Conservation (phyloP, 2,113 vertebrate genomes). For the Hippocampus zosterae region DNA sequence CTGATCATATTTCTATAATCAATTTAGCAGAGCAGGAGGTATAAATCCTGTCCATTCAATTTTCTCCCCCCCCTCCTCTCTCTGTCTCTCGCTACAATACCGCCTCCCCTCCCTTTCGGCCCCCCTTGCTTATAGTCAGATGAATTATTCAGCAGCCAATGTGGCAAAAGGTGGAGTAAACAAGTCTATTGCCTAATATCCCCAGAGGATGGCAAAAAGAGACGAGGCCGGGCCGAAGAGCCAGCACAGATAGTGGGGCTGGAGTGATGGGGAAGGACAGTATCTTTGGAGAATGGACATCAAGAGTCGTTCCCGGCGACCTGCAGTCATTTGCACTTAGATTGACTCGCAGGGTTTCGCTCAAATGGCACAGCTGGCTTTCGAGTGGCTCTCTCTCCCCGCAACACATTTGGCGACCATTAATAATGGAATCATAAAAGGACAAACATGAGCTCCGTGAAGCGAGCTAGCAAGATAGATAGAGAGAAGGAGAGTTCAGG, state of each 20-base stretch:
- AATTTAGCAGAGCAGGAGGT: slow-evolving; percentile 71
- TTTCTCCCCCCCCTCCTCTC: slow-evolving; percentile 11
- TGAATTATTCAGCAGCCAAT: slow-evolving; percentile 80
- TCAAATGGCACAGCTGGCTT: slow-evolving; percentile 58
- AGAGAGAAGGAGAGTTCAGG: slow-evolving; percentile 39
- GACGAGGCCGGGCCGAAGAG: slow-evolving; percentile 44
- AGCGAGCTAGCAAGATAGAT: slow-evolving; percentile 7
- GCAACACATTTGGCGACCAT: slow-evolving; percentile 45
- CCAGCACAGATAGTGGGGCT: slow-evolving; percentile 50
- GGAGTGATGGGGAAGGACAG: slow-evolving; percentile 37
- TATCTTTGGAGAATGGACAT: slow-evolving; percentile 58
- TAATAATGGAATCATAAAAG: slow-evolving; percentile 61
- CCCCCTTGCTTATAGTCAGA: slow-evolving; percentile 69
- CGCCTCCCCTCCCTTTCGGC: slow-evolving; percentile 43
- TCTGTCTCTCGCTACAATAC: slow-evolving; percentile 14
- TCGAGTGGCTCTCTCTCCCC: slow-evolving; percentile 28
- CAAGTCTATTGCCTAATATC: slow-evolving; percentile 80
- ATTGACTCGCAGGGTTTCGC: slow-evolving; percentile 66
- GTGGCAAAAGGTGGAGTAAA: slow-evolving; percentile 81
- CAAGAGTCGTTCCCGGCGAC: slow-evolving; percentile 57
- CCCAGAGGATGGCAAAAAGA: slow-evolving; percentile 70
- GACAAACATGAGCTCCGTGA: slow-evolving; percentile 55
- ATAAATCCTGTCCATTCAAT: slow-evolving; percentile 71
- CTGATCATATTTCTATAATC: slow-evolving; percentile 74
- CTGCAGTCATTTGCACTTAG: slow-evolving; percentile 73